phyloP scores from a whole-genome alignment of 2,888 invertebrate genomes.

The Gymnocheta viridis region DNA sequence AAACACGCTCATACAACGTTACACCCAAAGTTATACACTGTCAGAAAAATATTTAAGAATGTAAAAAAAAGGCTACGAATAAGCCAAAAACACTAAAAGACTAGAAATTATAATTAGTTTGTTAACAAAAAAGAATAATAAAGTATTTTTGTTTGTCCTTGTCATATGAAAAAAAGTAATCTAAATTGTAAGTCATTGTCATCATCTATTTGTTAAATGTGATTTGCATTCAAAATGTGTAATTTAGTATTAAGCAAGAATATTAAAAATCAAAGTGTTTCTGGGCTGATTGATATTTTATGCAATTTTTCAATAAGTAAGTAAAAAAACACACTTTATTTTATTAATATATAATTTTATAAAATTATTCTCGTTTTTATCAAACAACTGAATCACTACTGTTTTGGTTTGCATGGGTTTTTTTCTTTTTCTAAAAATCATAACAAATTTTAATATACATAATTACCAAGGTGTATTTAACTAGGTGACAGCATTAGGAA shows the following conservation, averaged over 20 bases:
- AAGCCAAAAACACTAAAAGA: conserved; percentile 21
- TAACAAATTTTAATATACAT: conserved; percentile 5
- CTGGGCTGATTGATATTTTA: conserved; percentile 54
- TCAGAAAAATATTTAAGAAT: conserved; percentile 2
- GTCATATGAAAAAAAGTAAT: conserved; percentile 11
- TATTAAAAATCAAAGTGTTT: conserved; percentile 42
- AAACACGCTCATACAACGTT: conserved; percentile 58
- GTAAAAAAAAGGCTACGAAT: neutral
- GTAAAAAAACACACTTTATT: conserved; percentile 46
- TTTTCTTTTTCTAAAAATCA: conserved; percentile 19
- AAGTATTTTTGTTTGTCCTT: conserved; percentile 49
- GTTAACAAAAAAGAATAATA: neutral
- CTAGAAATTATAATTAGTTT: conserved; percentile 30
- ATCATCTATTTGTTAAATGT: conserved; percentile 54
- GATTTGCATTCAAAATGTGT: conserved; percentile 69
- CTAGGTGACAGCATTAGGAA: too few relatives aligned
- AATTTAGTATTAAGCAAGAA: conserved; percentile 47
- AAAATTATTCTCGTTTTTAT: conserved; percentile 37
- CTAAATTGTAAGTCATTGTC: conserved; percentile 47
- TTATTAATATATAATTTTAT: conserved; percentile 18
- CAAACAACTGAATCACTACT: conserved; percentile 12
- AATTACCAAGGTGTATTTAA: too few relatives aligned
- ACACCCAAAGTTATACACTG: conserved; percentile 32
- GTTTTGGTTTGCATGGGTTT: conserved; percentile 53
- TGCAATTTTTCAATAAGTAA: conserved; percentile 57